A percentile compares a stretch with the other conserved stretches of the same genome.
Evolutionary conservation across 2,888 invertebrate genomes (phyloP).

Genomic region (Plusia festucae): DNA sequence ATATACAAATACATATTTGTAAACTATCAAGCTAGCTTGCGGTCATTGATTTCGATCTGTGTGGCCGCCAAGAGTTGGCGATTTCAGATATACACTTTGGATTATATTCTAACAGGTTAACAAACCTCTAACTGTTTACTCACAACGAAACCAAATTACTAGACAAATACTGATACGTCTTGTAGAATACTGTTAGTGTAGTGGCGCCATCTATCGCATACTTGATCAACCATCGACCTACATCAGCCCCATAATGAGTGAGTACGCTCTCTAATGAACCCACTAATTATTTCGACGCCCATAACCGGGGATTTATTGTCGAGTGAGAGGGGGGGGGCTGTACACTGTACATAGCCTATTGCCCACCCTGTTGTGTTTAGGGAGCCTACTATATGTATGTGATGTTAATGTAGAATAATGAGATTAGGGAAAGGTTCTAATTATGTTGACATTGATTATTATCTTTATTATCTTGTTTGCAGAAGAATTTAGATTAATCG

Average conservation of each 20-base stretch:
- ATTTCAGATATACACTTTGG: no score
- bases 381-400: slow-evolving; percentile 15
- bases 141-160: no score
- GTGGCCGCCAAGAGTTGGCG: no score
- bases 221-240: slow-evolving; percentile 36
- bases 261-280: slow-evolving; percentile 62
- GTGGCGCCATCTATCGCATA: slow-evolving; percentile 21
- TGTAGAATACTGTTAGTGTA: slow-evolving; percentile 5
- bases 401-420: neutral
- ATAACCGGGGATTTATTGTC: slow-evolving; percentile 64
- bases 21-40: no score
- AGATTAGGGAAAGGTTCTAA: neutral
- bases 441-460: neutral
- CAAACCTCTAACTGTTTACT: no score
- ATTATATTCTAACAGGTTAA: no score
- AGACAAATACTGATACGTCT: neutral
- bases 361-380: slow-evolving; percentile 43
- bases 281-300: slow-evolving; percentile 66
- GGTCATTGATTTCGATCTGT: no score
- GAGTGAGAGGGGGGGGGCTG: slow-evolving; percentile 7
- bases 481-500: no score
- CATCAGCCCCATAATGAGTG: slow-evolving; percentile 48
- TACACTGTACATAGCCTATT: slow-evolving; percentile 43
- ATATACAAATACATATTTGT: no score
- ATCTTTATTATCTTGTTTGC: no score